Percentiles rank a stretch among this genome's conserved stretches.
These are phyloP conservation scores for Dunckerocampus dactyliophorus DNA, from an alignment of 2,113 vertebrate species.

Conservation along the genomic window DNA sequence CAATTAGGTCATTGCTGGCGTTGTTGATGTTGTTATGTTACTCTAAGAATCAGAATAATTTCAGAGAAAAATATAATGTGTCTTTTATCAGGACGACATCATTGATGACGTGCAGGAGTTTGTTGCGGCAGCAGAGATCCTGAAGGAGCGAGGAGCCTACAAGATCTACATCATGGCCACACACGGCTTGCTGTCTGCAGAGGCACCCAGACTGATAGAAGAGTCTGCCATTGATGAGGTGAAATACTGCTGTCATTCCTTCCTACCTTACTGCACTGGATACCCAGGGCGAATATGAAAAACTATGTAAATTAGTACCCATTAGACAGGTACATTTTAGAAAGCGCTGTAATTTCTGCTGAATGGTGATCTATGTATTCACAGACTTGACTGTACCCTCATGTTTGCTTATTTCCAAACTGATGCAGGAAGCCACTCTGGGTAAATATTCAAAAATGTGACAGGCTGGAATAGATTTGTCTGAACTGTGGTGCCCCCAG, in stretches of 20 bases:
- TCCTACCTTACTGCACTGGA: background rate
- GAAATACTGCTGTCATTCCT: slow-evolving; percentile 1
- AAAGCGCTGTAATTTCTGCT: background rate
- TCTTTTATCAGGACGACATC: slow-evolving; percentile 86
- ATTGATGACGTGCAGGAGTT: slow-evolving; percentile 95
- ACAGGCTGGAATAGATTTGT: background rate
- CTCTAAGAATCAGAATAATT: background rate
- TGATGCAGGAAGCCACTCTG: background rate
- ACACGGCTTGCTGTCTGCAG: slow-evolving; percentile 91
- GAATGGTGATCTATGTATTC: background rate
- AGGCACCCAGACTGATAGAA: slow-evolving; percentile 90
- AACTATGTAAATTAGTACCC: background rate
- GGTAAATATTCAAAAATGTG: background rate
- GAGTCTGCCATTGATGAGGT: slow-evolving; percentile 96
- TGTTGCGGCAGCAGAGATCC: slow-evolving; percentile 91
- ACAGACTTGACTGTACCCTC: background rate
- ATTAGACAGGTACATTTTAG: background rate
- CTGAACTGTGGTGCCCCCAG: slow-evolving; percentile 52
- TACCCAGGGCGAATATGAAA: background rate
- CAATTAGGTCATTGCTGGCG: background rate
- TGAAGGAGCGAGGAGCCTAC: slow-evolving; percentile 94
- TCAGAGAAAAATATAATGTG: background rate
- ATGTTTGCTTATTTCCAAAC: background rate
- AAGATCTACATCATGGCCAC: slow-evolving; percentile 99
- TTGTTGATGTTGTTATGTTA: too few species aligned